Base-by-base conservation (phyloP, 2,888 invertebrate species). In the Rhodophaea formosa region DNA sequence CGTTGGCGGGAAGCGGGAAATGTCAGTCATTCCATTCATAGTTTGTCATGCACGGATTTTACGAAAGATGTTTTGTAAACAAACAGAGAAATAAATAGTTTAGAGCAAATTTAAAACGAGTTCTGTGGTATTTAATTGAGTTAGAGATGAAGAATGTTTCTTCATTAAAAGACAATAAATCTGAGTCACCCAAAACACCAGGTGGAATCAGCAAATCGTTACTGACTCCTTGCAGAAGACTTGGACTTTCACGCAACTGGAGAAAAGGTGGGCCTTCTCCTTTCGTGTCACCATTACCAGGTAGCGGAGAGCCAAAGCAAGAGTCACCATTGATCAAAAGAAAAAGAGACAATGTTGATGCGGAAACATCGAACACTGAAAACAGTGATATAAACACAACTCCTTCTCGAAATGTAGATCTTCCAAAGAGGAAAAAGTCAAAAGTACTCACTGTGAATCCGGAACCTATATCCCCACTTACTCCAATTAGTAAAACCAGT, bases 171-270 rank as follows among this genome's bases (percentile, higher is more conserved):
- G 60, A 71, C 2, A 77, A 63, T 42, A 75, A 67, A 56, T 71
- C 55, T 8, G 84, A 84, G 54, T 85, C 90, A 0, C 88, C 90
- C 1, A 90, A 90, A 69, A 91, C 88, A 16, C 88, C 88, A 1
- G 91, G 88, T 15, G 91, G 92, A 15, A 92, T 93, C 17, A 92
- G 88, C 66, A 92, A 90, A 66, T 85, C 86, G 17, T 75, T 92
- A 43, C 72, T 92, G 45, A 93, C 92, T 51, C 92, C 93, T 16
- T 92, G 92, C 65, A 78, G 92, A 71, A 81, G 92, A 70, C 74
- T 93, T 39, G 93, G 93, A 8, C 77, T 93, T 32, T 92, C 92
- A 1, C 84, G 92, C 15, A 88, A 85, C 59, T 88, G 86, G 84
- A 84, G 70, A 62, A 86, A 82, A 67, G 74, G 70, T 59, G 80